Evolutionary conservation across 2,113 vertebrate genomes (phyloP), one percentile per base, ranked within the genome.

Genomic region (Cottus gobio): DNA sequence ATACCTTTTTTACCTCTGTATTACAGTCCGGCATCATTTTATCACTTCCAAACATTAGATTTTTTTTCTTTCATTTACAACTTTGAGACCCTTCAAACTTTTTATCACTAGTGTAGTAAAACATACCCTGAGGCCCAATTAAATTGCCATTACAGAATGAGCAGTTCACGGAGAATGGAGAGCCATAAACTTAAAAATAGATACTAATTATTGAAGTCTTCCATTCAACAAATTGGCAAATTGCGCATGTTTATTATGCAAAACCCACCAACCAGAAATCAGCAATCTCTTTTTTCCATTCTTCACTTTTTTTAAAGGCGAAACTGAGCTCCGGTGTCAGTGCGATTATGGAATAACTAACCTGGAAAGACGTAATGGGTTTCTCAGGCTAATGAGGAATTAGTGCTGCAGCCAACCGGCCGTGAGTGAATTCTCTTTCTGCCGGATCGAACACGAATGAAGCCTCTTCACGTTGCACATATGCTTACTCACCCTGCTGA

Each of bases 101-200:
- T 4, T 13, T 4, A 61, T n/a, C 42, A 52, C 4, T 1, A 8
- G 24, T 52, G 24, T 48, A 28, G 13, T 24, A 58, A 37, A 71
- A 26, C 16, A n/a, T 71, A 79, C 70, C 65, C 70, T 30, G 79
- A 76, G 71, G 71, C 8, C 58, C 71, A 64, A 65, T 87, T 90
- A 88, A 84, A 74, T 56, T 36, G 11, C 50, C 57, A 85, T 85
- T 67, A 74, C 64, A 80, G 61, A 79, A 84, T 72, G 65, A 80
- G 58, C 63, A 71, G 22, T 87, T 89, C 79, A 77, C 75, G 56
- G 63, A 42, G 26, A 79, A 78, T 74, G 36, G 52, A 87, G 77
- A 84, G 64, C 81, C 62, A 73, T 92, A 28, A 71, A 56, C 76
- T 91, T 85, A 89, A 91, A 90, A 93, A 92, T 88, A 93, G 90